Conservation (phyloP, 2,113 vertebrate species). For the Paedocypris sp. region DNA sequence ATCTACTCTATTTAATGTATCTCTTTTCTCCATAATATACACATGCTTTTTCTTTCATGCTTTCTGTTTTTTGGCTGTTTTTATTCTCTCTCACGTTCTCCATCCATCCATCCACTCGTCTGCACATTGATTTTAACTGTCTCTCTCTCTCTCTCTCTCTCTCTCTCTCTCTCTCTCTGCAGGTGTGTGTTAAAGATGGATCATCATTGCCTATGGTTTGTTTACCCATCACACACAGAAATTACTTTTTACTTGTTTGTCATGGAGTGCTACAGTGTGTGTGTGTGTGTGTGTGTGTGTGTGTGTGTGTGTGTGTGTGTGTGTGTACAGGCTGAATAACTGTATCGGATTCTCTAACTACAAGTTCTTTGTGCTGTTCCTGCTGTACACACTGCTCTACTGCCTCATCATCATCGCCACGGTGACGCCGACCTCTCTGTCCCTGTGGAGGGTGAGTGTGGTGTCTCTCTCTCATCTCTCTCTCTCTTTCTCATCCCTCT, state of each 20-base stretch:
- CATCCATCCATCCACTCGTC: too few relatives aligned
- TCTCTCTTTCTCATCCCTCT: background rate
- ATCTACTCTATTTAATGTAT: too few relatives aligned
- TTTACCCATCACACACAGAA: conserved; percentile 14
- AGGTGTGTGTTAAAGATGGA: conserved; percentile 81
- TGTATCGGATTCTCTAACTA: conserved; percentile 84
- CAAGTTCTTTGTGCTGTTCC: conserved; percentile 79
- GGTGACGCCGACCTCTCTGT: conserved; percentile 74
- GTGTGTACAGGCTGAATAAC: conserved; percentile 75
- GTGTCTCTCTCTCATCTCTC: background rate
- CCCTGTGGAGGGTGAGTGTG: conserved; percentile 74
- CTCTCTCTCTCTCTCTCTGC: conserved; percentile 17
- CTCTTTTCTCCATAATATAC: too few relatives aligned
- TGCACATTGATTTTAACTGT: too few relatives aligned
- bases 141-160: background rate
- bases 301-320: background rate
- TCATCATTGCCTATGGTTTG: conserved; percentile 78
- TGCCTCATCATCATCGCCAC: conserved; percentile 71
- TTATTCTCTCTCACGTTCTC: too few relatives aligned
- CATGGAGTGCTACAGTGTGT: too few relatives aligned
- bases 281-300: too few relatives aligned
- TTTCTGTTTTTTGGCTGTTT: too few relatives aligned
- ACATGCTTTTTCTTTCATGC: too few relatives aligned
- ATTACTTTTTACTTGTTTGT: too few relatives aligned
- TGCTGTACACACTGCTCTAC: conserved; percentile 73